Percentiles rank a stretch among this genome's conserved stretches.
These are phyloP conservation scores for Zootoca vivipara DNA, from an alignment of 2,113 vertebrate genomes.

Conservation along the genomic window DNA sequence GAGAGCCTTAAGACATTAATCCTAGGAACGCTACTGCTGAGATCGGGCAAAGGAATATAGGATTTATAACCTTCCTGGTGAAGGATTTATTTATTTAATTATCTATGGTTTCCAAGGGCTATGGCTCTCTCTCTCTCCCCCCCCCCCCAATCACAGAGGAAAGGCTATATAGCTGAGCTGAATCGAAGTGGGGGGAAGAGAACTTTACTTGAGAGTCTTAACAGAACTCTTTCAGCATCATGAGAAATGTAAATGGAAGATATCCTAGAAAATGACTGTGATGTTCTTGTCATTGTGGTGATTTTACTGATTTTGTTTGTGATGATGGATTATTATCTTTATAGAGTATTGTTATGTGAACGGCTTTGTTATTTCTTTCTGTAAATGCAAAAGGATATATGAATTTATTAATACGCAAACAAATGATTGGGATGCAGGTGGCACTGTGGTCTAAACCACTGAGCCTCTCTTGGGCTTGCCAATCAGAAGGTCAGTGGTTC, in stretches of 20 bases:
- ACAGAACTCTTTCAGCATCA: neutral
- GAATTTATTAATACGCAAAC: too few species aligned
- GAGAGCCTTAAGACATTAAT: slow-evolving; percentile 52
- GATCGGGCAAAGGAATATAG: slow-evolving; percentile 21
- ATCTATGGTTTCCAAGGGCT: slow-evolving; percentile 20
- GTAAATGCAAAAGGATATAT: too few species aligned
- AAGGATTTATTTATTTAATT: slow-evolving; percentile 53
- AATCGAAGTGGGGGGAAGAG: slow-evolving; percentile 7
- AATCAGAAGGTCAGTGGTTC: too few species aligned
- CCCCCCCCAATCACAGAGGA: neutral
- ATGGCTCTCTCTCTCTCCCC: slow-evolving; percentile 35
- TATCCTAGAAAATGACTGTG: too few species aligned
- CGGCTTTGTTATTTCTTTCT: too few species aligned
- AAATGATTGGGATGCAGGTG: too few species aligned
- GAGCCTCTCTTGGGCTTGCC: too few species aligned
- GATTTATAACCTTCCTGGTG: slow-evolving; percentile 51
- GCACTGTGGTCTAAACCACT: too few species aligned
- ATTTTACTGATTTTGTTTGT: too few species aligned
- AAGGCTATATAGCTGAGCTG: slow-evolving; percentile 20
- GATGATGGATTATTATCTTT: too few species aligned
- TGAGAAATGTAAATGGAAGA: neutral
- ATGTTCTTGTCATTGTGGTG: too few species aligned
- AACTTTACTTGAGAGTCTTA: neutral
- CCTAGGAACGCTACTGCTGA: slow-evolving; percentile 18
- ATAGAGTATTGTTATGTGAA: too few species aligned